Percentiles rank a stretch among this genome's conserved stretches.
Evolutionary conservation across 2,888 invertebrate genomes (phyloP).

Genomic region (Orchesellides sinensis): DNA sequence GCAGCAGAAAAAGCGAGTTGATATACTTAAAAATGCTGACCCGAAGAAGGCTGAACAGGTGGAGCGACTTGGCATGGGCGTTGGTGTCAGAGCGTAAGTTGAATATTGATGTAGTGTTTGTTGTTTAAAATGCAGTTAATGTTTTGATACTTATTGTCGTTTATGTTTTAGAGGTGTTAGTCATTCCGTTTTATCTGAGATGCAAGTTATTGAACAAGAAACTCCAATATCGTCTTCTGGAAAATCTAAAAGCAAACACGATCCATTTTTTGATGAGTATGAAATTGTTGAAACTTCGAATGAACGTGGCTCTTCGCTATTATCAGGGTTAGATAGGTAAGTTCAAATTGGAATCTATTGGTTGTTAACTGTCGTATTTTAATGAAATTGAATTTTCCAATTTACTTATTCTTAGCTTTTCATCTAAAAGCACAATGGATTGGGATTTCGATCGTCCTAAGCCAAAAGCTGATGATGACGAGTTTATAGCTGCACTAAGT

Average conservation of each 20-base stretch:
- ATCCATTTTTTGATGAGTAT: conserved; percentile 80
- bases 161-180: conserved; percentile 80
- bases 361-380: no score
- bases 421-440: conserved; percentile 51
- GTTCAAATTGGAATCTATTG: no score
- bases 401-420: no score
- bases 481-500: conserved; percentile 41
- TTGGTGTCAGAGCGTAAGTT: conserved; percentile 80
- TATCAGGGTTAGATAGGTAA: conserved; percentile 57
- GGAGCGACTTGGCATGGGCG: conserved; percentile 96
- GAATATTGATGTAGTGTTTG: no score
- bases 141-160: no score
- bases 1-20: conserved; percentile 83
- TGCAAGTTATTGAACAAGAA: conserved; percentile 94
- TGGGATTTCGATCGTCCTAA: conserved; percentile 67
- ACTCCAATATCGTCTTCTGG: conserved; percentile 78
- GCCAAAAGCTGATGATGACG: conserved; percentile 49
- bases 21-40: conserved; percentile 84
- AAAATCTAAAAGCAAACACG: conserved; percentile 75
- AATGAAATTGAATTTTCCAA: no score
- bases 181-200: conserved; percentile 93
- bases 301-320: conserved; percentile 40
- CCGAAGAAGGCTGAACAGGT: conserved; percentile 91
- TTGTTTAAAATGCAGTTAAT: no score
- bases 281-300: conserved; percentile 67